Evolutionary conservation across 37 sponge, comb jelly and placozoan species (phyloP).

Genomic region (Amphimedon queenslandica): DNA sequence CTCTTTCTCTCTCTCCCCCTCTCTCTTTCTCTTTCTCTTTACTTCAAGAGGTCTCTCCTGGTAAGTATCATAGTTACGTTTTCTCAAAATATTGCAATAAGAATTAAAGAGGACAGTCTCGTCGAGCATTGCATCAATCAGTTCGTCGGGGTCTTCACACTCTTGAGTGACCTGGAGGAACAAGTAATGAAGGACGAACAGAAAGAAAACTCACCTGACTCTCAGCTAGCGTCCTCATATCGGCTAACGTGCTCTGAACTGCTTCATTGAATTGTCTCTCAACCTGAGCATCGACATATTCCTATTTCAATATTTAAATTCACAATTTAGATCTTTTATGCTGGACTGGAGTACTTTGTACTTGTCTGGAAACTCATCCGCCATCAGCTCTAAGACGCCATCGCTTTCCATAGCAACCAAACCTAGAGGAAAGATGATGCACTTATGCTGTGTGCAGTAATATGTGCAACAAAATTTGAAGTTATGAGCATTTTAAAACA

Average conservation of each 20-base stretch:
- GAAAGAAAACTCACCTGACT: conserved; percentile 5
- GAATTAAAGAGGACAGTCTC: conserved; percentile 15
- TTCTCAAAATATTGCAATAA: conserved; percentile 8
- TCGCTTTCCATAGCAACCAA: conserved; percentile 50
- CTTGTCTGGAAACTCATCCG: conserved; percentile 58
- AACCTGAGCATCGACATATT: conserved; percentile 47
- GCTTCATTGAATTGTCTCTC: conserved; percentile 48
- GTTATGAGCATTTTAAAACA: too few relatives aligned
- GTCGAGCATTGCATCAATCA: neutral
- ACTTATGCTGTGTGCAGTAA: too few relatives aligned
- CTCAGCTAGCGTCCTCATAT: conserved; percentile 21
- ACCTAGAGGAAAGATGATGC: too few relatives aligned
- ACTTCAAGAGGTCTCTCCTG: conserved; percentile 46
- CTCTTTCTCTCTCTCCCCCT: neutral
- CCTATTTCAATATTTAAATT: too few relatives aligned
- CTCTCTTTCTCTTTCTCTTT: too few relatives aligned
- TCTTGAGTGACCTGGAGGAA: neutral
- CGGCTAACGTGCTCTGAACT: conserved; percentile 21
- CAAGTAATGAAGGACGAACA: neutral
- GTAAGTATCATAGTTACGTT: neutral
- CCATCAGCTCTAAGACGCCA: conserved; percentile 73
- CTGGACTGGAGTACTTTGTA: conserved; percentile 21
- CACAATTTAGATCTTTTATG: neutral
- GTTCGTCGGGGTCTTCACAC: neutral
- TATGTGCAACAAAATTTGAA: too few relatives aligned